Base-by-base conservation (phyloP, 2,797 vertebrate genomes). In the Falco cherrug region DNA sequence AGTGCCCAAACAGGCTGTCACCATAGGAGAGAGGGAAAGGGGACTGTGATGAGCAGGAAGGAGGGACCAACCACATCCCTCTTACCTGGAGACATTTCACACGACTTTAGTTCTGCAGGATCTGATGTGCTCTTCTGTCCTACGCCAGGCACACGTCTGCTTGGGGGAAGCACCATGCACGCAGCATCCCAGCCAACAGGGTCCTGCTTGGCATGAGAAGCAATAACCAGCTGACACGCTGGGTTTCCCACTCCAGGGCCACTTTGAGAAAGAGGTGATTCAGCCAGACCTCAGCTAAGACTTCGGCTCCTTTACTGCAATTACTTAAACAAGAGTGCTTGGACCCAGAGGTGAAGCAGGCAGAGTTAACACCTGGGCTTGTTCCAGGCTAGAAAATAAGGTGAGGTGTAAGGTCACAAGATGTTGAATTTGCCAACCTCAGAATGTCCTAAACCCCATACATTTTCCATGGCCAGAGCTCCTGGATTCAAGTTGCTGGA, bases 151-250 rank as follows among this genome's bases (percentile, higher is more conserved):
- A n/a, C 1, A 4, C 31, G 19, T 47, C 53, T 77, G 26, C n/a
- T 8, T 12, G 31, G 31, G 19, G 19, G 22, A 69, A 68, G 11
- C 25, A 68, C 22, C 57, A 14, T 24, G n/a, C 47, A 10, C 16
- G 14, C 11, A 74, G 18, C 16, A 50, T 33, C 73, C 56, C 37
- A n/a, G 1, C n/a, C 18, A 21, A 13, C 1, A 0, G 4, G 11
- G 39, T 43, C 28, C 2, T 1, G 20, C 35, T 33, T 41, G 25
- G 28, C 57, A 7, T 12, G 14, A 35, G 54, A 37, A 77, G 39
- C 76, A 11, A 22, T 43, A 48, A 25, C 15, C 41, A 53, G 45
- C 47, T 80, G 48, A 51, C 6, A 10, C 20, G 29, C 24, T 63
- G 59, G 13, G 16, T 13, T 84, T 70, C 48, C 65, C 54, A 16